Evolutionary conservation across 2,888 invertebrate genomes (phyloP).

Genomic region (Cataglyphis cursor): DNA sequence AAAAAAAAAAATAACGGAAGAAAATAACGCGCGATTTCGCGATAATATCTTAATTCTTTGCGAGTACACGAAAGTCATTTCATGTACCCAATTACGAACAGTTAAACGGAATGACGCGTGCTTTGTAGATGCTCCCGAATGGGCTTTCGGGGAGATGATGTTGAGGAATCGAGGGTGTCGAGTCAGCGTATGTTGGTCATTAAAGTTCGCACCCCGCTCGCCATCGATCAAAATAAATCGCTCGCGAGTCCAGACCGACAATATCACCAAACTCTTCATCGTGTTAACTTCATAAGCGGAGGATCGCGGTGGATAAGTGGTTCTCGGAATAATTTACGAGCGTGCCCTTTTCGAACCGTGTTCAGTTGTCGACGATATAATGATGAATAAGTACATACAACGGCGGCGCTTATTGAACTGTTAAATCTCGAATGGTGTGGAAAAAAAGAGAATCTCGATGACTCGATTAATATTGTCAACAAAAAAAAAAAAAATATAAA

Average conservation of each 20-base stretch:
- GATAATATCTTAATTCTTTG: constrained; percentile 10
- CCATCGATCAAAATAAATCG: constrained; percentile 47
- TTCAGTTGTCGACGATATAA: constrained; percentile 39
- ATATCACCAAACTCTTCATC: constrained; percentile 31
- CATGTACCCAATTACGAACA: constrained; percentile 5
- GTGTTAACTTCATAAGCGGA: constrained; percentile 51
- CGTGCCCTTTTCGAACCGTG: constrained; percentile 20
- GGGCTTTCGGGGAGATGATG: constrained; percentile 30
- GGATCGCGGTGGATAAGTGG: constrained; percentile 26
- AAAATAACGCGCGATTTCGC: constrained; percentile 1
- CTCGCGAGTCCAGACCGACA: neutral
- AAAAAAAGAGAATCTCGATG: neutral
- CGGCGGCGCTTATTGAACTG: constrained; percentile 10
- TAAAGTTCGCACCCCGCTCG: constrained; percentile 26
- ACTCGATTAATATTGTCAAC: neutral
- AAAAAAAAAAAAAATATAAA: too few species aligned
- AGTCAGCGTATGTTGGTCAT: constrained; percentile 33
- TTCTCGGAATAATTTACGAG: constrained; percentile 48
- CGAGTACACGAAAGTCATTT: constrained; percentile 8
- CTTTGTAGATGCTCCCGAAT: constrained; percentile 15
- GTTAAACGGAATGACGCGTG: constrained; percentile 46
- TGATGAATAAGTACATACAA: constrained; percentile 34
- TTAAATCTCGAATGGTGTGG: neutral
- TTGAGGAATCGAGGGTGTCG: constrained; percentile 29
- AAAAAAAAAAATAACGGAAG: neutral